Evolutionary conservation across 2,888 invertebrate species (phyloP).

Genomic region (Hyposoter dolosus): DNA sequence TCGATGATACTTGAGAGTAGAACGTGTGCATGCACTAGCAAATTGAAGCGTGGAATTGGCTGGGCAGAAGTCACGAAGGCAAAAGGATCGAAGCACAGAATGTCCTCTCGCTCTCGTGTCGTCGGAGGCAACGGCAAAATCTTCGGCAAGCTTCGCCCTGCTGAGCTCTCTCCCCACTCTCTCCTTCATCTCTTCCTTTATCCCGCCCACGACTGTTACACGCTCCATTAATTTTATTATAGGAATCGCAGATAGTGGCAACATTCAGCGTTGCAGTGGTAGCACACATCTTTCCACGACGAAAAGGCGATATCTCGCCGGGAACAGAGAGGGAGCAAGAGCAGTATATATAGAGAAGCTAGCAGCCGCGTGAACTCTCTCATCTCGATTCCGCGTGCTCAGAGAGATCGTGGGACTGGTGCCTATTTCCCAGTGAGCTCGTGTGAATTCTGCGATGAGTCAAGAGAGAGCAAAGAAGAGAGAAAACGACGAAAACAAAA

Average conservation of each 20-base stretch:
- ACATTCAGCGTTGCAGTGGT: conserved; percentile 28
- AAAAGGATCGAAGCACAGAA: conserved; percentile 75
- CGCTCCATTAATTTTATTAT: conserved; percentile 83
- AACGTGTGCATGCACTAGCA: conserved; percentile 52
- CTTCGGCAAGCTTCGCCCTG: background rate
- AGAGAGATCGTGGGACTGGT: conserved; percentile 60
- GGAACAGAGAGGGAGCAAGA: conserved; percentile 31
- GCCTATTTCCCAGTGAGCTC: conserved; percentile 58
- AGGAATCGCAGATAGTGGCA: conserved; percentile 72
- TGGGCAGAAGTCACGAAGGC: conserved; percentile 76
- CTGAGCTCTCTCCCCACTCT: background rate
- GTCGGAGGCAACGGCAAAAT: conserved; percentile 56
- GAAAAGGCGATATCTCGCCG: conserved; percentile 10
- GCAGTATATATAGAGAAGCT: conserved; percentile 3
- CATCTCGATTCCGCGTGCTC: conserved; percentile 58
- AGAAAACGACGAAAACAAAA: background rate
- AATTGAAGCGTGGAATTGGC: conserved; percentile 77
- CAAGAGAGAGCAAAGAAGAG: background rate
- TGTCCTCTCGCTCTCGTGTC: conserved; percentile 69
- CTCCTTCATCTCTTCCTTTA: background rate
- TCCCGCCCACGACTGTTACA: conserved; percentile 66
- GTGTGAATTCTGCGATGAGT: conserved; percentile 58
- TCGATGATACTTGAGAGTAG: conserved; percentile 21
- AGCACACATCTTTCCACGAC: conserved; percentile 14
- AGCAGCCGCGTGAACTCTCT: conserved; percentile 60